Evolutionary conservation across 2,888 invertebrate species (phyloP), one percentile per base, ranked within the genome.

Genomic region (Gandaritis pyraliata): DNA sequence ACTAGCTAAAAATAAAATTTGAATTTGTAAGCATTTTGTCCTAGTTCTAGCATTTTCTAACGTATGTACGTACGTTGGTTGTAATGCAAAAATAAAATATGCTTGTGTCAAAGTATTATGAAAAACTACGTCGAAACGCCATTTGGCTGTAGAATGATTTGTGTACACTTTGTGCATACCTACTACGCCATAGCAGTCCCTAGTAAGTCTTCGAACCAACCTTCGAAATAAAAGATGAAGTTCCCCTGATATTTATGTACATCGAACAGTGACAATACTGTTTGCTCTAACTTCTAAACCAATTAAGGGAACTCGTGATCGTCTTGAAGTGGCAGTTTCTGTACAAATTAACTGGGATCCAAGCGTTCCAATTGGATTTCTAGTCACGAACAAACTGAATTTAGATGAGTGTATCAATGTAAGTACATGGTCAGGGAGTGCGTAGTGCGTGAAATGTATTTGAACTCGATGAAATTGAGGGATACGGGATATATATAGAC

Each of bases 321-420:
- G 77, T 80, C 81, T 80, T 76, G 75, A 77, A 81, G 80, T 77
- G 77, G 80, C 81, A 83, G 79, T 83, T 82, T 80, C 76, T 74
- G 79, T 79, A 81, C 82, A 84, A 85, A 85, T 85, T 85, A 86
- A 82, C 81, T 81, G 74, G 74, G 78, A 77, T 70, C 73, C 69
- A 79, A 81, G 80, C 77, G 78, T 75, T 70, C 68, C 73, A 72
- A 81, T 85, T 77, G 74, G 70, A 67, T 74, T 85, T 82, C 86
- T 60, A 78, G 86, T 87, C 88, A 88, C 88, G 88, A 78, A 76
- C 80, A 73, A 79, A 78, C 83, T 80, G 86, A 87, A 87, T 88
- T 85, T 82, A 85, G 87, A 87, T 86, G 85, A 83, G 82, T 83
- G 79, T 86, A 87, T 87, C 86, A 84, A 83, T 83, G 80, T 82